phyloP scores from a whole-genome alignment of 2,113 vertebrate species.

The Notarius quadriscutis region DNA sequence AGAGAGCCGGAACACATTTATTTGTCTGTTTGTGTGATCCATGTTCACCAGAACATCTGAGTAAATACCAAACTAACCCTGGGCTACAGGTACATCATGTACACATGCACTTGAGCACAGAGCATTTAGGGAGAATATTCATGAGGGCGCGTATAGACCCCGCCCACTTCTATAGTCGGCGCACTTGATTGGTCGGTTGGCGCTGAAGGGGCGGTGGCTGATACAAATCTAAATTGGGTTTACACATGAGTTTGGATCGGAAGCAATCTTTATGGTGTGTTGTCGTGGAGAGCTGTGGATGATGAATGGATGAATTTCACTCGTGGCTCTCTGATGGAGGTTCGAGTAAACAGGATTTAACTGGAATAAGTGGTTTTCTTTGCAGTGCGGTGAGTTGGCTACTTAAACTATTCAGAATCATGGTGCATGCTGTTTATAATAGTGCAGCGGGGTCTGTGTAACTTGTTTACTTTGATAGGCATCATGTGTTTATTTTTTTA shows the following conservation, averaged over 20 bases:
- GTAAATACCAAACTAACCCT: conserved; percentile 24
- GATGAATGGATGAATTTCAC: not conserved
- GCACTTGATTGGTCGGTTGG: conserved; percentile 64
- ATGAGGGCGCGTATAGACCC: conserved; percentile 4
- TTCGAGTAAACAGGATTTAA: conserved; percentile 57
- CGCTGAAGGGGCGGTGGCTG: conserved; percentile 54
- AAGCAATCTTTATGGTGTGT: conserved; percentile 9
- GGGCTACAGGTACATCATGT: not conserved
- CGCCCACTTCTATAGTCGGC: conserved; percentile 57
- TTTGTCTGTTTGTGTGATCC: not conserved
- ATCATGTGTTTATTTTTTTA: not conserved
- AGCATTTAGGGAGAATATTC: not conserved
- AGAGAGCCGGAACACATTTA: not conserved
- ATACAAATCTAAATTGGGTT: conserved; percentile 62
- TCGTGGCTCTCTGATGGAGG: conserved; percentile 41
- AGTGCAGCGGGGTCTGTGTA: not conserved
- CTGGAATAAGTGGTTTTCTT: conserved; percentile 56
- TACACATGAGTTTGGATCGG: conserved; percentile 53
- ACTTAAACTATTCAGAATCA: not conserved
- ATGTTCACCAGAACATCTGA: conserved; percentile 37
- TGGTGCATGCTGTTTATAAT: not conserved
- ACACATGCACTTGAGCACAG: not conserved
- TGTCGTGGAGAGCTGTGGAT: not conserved
- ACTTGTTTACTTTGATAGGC: not conserved
- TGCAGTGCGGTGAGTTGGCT: conserved; percentile 62